phyloP scores from a whole-genome alignment of 2,113 vertebrate genomes.

The Ceratotherium simum region DNA sequence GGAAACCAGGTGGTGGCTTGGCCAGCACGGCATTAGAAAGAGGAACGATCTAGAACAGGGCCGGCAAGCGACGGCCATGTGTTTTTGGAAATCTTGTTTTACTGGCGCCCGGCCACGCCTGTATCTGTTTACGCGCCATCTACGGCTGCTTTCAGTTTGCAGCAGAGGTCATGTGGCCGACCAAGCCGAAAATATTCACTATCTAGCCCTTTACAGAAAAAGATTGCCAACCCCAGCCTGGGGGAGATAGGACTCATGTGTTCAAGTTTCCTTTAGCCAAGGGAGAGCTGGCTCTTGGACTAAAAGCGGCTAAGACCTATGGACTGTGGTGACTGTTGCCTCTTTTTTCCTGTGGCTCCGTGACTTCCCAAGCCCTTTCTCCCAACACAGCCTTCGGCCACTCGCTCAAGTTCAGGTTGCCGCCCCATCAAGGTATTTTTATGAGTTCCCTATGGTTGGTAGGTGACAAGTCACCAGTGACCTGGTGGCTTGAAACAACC shows the following conservation, averaged over 20 bases:
- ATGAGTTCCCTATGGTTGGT: not conserved
- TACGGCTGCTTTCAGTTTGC: rapidly evolving
- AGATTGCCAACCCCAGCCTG: not conserved
- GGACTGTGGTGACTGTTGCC: not conserved
- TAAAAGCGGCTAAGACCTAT: rapidly evolving
- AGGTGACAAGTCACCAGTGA: rapidly evolving
- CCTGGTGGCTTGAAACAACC: not conserved
- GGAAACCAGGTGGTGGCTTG: not conserved
- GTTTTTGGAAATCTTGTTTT: not conserved
- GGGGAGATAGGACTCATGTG: not conserved
- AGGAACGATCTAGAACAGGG: not conserved
- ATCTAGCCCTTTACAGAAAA: not conserved
- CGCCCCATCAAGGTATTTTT: rapidly evolving
- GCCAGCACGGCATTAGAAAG: not conserved
- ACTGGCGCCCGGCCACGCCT: too few species aligned
- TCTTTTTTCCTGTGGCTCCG: rapidly evolving
- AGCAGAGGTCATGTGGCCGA: rapidly evolving
- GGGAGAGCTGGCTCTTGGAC: not conserved
- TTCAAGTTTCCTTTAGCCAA: not conserved
- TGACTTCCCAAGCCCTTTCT: not conserved
- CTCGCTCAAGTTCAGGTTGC: not conserved
- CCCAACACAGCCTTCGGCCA: rapidly evolving
- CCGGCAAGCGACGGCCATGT: rapidly evolving
- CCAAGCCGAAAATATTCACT: not conserved
- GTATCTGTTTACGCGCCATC: not conserved